Conservation (phyloP, 2,113 vertebrate genomes). For the Gracilinanus agilis region DNA sequence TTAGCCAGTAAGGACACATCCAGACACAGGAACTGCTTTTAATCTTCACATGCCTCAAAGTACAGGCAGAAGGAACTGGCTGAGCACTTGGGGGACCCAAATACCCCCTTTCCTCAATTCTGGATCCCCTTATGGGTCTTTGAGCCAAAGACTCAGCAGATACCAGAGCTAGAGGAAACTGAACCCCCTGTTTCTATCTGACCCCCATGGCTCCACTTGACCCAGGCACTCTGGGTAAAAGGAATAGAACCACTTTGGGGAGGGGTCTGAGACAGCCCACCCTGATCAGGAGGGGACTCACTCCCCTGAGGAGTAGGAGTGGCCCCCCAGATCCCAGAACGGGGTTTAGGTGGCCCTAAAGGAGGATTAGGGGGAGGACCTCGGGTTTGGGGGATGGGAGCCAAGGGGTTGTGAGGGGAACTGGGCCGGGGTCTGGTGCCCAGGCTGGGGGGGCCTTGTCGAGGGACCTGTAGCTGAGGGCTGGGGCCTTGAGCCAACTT, state of each 20-base stretch:
- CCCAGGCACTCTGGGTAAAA: not conserved
- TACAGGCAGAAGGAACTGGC: not conserved
- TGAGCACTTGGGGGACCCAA: not conserved
- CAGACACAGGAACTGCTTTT: slow-evolving; percentile 24
- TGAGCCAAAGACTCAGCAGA: not conserved
- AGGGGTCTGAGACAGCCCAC: not conserved
- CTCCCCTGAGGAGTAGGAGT: not conserved
- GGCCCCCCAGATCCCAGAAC: not conserved
- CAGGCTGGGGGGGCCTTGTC: not conserved
- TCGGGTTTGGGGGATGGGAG: not conserved
- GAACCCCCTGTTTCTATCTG: slow-evolving; percentile 15
- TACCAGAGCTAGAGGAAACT: slow-evolving; percentile 22
- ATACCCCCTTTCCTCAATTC: not conserved
- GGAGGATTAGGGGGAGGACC: not conserved
- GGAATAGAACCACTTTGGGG: not conserved
- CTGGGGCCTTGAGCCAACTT: not conserved
- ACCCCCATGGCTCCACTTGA: fast-evolving
- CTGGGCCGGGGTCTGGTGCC: not conserved
- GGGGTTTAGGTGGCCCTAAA: not conserved
- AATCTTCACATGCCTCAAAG: slow-evolving; percentile 24
- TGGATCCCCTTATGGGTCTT: not conserved
- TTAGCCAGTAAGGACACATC: not conserved
- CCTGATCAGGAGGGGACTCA: not conserved
- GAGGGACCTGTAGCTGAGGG: not conserved
- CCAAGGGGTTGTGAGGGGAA: not conserved